Percentiles rank a stretch among this genome's conserved stretches.
These are phyloP conservation scores for Notothenia rossii DNA, from an alignment of 2,113 vertebrate species.

Conservation along the genomic window DNA sequence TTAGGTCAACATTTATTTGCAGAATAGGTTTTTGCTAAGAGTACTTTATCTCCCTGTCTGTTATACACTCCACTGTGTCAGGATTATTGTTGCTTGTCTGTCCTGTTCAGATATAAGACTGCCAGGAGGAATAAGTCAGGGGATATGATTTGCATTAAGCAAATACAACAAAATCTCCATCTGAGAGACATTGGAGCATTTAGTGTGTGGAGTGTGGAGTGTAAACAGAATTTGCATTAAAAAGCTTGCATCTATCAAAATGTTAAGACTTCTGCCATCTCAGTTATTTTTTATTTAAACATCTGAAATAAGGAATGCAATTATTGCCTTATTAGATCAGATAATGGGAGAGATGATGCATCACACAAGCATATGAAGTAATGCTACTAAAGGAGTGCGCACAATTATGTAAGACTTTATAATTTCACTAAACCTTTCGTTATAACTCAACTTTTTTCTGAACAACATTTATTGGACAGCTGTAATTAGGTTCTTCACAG, in stretches of 20 bases:
- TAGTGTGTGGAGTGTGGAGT: constrained; percentile 2
- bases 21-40: constrained; percentile 51
- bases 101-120: constrained; percentile 18
- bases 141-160: constrained; percentile 48
- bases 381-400: too few species aligned
- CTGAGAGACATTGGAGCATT: constrained; percentile 17
- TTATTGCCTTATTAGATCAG: too few species aligned
- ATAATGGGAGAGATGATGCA: too few species aligned
- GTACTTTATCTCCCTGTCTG: constrained; percentile 54
- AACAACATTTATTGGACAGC: constrained; percentile 1
- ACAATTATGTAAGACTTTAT: too few species aligned
- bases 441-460: neutral
- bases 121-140: constrained; percentile 37
- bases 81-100: constrained; percentile 54
- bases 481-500: neutral
- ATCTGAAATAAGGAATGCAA: too few species aligned
- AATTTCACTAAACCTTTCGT: neutral
- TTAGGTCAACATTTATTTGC: constrained; percentile 59
- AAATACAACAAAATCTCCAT: constrained; percentile 41
- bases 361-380: too few species aligned
- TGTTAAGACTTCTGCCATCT: neutral
- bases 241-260: constrained; percentile 2
- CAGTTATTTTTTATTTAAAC: too few species aligned
- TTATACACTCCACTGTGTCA: constrained; percentile 33
- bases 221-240: constrained; percentile 48